Base-by-base conservation (phyloP, 2,797 vertebrate genomes). In the Morelia viridis region DNA sequence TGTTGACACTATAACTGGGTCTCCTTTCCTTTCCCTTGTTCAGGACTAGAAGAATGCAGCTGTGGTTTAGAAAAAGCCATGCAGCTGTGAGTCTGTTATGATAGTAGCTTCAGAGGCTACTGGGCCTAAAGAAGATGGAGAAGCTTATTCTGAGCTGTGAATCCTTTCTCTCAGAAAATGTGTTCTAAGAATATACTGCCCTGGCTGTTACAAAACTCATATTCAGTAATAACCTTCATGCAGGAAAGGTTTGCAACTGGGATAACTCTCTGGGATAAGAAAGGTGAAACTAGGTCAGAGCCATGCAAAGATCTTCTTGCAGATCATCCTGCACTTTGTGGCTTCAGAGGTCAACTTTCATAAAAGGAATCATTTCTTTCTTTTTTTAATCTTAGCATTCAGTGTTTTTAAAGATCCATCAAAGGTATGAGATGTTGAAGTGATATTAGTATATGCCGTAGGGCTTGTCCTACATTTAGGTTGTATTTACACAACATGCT, bases 171-270 rank as follows among this genome's bases (percentile, higher is more conserved):
- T 11, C 22, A 0, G 93, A 95, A 96, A 84, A 94, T 5, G 11
- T 3, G 90, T 97, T 96, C 96, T 93, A 91, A 91, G 96, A 97
- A 96, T 57, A 90, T 0, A 0, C 92, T 0, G 94, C 22, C 93
- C 93, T 95, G 93, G 93, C 90, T 93, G 94, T 96, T 94, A 91
- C 94, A 85, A 80, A 95, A 93, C 92, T 94, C 94, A 91, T 94
- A 92, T 94, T 94, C 91, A 84, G 91, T 92, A 95, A 64, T 76
- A 62, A n/a, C 0, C 31, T n/a, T 86, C 22, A 2, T 0, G 26
- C 68, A 61, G 94, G 0, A 0, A 46, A 2, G 93, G 91, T 41
- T 62, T 90, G 84, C 56, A 28, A 93, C 90, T 2, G 89, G 88
- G 0, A 90, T 90, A 56, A 87, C 80, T 46, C 88, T 13, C 64